Evolutionary conservation across 2,113 vertebrate species (phyloP), one percentile per base, ranked within the genome.

Genomic region (Myodes glareolus): DNA sequence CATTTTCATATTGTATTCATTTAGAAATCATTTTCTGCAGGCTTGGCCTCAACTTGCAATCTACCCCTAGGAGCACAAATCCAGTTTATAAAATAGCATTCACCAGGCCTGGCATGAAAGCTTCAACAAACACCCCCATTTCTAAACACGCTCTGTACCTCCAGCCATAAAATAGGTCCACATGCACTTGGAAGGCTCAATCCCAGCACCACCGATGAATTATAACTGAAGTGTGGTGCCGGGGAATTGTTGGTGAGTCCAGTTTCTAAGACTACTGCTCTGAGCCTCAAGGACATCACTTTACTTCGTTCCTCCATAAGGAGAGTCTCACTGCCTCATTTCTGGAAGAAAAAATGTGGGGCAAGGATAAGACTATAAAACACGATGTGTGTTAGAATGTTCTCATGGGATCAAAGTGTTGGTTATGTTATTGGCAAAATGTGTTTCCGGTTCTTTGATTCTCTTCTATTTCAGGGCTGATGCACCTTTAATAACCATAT

Each of bases 1-100:
- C 93, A 96, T 97, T 91, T 97, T 96, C 88, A 97, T 98, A 97
- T 97, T 97, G 90, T 68, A 97, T 81, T 85, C 94, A 88, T 96
- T 97, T 98, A 98, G 94, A 96, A 98, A 98, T 97, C 96, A 96
- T 97, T 98, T 97, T 98, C 92, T 97, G 58, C 88, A 94, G 75
- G 95, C 95, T 98, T 75, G 88, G 96, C 94, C 67, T 97, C 89
- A 87, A 94, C 23, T 68, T 84, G 94, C 85, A 29, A 75, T 91
- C 98, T 96, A 96, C 58, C 63, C 95, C 63, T 94, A 97, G 88
- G 67, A 97, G 52, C 67, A 36, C 76, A 97, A 95, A 93, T 55
- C 92, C 21, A 36, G 84, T 94, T 97, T 98, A 94, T 80, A 92
- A 98, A 97, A 92, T 61, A 88, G 88, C 17, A 19, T 61, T 95